These are phyloP conservation scores for Temnothorax ravouxi DNA, from an alignment of 2,888 invertebrate species.

Conservation along the genomic window DNA sequence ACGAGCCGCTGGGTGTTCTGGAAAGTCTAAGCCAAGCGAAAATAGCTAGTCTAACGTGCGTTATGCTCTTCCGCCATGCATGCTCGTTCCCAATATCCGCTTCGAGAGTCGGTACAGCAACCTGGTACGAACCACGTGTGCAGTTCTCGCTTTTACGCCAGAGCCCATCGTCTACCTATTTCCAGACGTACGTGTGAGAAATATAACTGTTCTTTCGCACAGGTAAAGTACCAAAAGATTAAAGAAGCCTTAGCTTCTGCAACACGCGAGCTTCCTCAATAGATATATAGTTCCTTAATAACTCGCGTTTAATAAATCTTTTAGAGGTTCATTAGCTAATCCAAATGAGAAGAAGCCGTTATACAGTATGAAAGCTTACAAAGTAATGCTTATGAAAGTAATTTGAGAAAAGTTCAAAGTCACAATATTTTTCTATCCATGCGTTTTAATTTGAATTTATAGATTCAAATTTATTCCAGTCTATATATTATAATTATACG, in stretches of 20 bases:
- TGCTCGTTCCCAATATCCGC: constrained; percentile 50
- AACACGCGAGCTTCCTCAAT: background rate
- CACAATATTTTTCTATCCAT: background rate
- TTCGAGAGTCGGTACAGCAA: constrained; percentile 39
- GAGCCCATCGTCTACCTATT: constrained; percentile 35
- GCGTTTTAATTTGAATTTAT: background rate
- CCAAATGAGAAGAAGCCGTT: background rate
- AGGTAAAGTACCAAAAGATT: constrained; percentile 55
- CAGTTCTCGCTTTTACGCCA: constrained; percentile 57
- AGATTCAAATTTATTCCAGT: background rate
- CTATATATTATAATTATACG: background rate
- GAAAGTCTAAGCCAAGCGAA: constrained; percentile 72
- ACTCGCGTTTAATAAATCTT: background rate
- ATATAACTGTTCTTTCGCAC: constrained; percentile 52
- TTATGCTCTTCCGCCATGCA: constrained; percentile 64
- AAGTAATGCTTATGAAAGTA: background rate
- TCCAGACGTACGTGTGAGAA: constrained; percentile 54
- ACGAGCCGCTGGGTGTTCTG: constrained; percentile 60
- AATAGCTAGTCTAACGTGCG: constrained; percentile 68
- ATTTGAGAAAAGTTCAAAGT: background rate
- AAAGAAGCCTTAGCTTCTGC: background rate
- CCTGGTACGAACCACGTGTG: constrained; percentile 30
- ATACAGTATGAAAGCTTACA: background rate
- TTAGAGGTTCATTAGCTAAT: background rate
- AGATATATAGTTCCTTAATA: background rate